These are phyloP conservation scores for Morus bassanus DNA, from an alignment of 2,797 vertebrate species.

Conservation along the genomic window DNA sequence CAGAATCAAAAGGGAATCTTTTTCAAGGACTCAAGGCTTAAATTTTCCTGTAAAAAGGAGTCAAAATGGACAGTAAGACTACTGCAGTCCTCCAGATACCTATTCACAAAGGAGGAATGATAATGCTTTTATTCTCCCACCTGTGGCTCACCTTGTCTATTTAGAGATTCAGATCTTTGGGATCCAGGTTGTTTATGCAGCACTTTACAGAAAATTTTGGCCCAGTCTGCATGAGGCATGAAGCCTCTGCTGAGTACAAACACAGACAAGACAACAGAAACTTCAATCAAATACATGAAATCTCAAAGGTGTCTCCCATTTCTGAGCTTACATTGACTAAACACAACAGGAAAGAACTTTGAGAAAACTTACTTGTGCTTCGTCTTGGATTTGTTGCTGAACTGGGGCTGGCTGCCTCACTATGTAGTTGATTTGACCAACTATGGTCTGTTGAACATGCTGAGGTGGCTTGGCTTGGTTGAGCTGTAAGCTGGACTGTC, in stretches of 20 bases:
- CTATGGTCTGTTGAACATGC: slow-evolving; percentile 75
- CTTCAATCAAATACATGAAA: not conserved
- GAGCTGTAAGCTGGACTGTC: slow-evolving; percentile 77
- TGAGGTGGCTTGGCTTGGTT: slow-evolving; percentile 76
- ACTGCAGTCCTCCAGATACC: not conserved
- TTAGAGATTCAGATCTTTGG: not conserved
- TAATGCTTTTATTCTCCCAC: not conserved
- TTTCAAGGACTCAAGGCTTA: not conserved
- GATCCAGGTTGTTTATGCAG: not conserved
- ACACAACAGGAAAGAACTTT: not conserved
- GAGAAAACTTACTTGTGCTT: slow-evolving; percentile 65
- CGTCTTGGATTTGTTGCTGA: slow-evolving; percentile 73
- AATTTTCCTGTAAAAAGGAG: not conserved
- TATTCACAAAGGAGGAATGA: not conserved
- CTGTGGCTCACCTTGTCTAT: not conserved
- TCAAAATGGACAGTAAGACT: not conserved
- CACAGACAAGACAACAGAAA: not conserved
- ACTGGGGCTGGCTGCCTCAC: slow-evolving; percentile 74
- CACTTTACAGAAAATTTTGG: not conserved
- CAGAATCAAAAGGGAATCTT: not conserved
- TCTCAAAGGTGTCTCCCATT: not conserved
- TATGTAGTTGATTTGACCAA: slow-evolving; percentile 79
- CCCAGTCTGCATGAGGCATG: not conserved
- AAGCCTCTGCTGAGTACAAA: not conserved
- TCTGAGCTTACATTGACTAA: not conserved